phyloP scores from a whole-genome alignment of 2,888 invertebrate genomes.

The Amblyteles armatorius region DNA sequence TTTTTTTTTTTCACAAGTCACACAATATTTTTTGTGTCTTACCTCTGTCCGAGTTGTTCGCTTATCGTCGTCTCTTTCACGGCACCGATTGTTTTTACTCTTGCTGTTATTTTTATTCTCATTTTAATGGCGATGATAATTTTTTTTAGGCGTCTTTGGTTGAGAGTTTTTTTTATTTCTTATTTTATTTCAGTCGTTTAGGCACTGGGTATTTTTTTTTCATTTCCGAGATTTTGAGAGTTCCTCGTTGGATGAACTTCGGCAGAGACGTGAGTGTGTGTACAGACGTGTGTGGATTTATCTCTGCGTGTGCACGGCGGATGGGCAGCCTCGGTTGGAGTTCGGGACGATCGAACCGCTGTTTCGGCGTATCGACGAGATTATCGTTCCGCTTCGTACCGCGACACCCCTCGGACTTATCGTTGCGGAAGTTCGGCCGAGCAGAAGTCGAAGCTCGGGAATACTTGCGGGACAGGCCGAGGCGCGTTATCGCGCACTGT shows the following conservation, averaged over 20 bases:
- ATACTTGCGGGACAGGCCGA: constrained; percentile 35
- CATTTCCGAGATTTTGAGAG: neutral
- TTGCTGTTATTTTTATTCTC: constrained; percentile 7
- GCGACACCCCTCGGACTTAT: neutral
- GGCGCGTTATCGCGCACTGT: constrained; percentile 8
- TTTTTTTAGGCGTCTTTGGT: constrained; percentile 31
- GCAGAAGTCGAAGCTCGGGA: neutral
- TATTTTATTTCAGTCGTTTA: constrained; percentile 4
- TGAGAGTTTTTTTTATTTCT: constrained; percentile 10
- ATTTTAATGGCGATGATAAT: neutral
- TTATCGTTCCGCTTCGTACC: constrained; percentile 4
- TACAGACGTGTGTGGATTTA: neutral
- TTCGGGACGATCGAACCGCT: neutral
- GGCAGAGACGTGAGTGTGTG: neutral
- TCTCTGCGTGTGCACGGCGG: neutral
- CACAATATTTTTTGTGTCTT: no score
- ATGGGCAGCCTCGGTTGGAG: neutral
- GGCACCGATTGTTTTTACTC: constrained; percentile 14
- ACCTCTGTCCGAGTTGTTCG: neutral
- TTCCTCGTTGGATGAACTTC: constrained; percentile 7
- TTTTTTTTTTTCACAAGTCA: neutral
- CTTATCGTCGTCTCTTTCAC: constrained; percentile 2
- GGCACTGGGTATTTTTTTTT: constrained; percentile 37
- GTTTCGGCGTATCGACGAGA: neutral
- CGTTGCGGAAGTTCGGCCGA: constrained; percentile 29